phyloP scores from a whole-genome alignment of 2,113 vertebrate species.

The Azemiops feae region DNA sequence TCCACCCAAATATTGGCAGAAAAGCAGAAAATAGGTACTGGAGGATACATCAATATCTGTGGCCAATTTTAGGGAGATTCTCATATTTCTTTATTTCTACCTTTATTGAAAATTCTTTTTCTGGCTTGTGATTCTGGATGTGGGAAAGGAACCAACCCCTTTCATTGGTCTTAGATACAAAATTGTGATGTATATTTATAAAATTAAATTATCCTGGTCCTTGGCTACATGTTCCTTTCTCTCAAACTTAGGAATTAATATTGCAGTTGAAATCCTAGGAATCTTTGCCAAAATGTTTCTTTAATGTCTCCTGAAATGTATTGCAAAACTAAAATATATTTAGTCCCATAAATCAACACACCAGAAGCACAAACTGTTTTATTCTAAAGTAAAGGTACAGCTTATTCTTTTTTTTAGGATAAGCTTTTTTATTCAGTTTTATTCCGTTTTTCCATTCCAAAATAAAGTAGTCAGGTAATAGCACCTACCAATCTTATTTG shows the following conservation, averaged over 20 bases:
- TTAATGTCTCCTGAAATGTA: background rate
- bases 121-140: background rate
- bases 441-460: background rate
- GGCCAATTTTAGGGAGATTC: background rate
- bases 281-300: slow-evolving; percentile 22
- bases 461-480: background rate
- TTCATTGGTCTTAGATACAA: slow-evolving; percentile 4
- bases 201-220: slow-evolving; percentile 14
- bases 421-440: too few relatives aligned
- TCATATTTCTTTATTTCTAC: background rate
- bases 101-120: background rate
- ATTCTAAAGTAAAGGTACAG: background rate
- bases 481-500: background rate
- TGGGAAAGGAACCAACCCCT: background rate
- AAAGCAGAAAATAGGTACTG: background rate
- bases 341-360: background rate
- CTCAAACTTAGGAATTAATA: slow-evolving; percentile 12
- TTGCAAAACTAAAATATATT: background rate
- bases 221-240: slow-evolving; percentile 26
- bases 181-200: slow-evolving; percentile 14
- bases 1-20: background rate
- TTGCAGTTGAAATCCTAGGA: slow-evolving; percentile 10
- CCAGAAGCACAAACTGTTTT: background rate
- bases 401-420: too few relatives aligned
- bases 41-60: background rate